These are phyloP conservation scores for Calameuta idolon DNA, from an alignment of 2,888 invertebrate genomes.

Conservation along the genomic window DNA sequence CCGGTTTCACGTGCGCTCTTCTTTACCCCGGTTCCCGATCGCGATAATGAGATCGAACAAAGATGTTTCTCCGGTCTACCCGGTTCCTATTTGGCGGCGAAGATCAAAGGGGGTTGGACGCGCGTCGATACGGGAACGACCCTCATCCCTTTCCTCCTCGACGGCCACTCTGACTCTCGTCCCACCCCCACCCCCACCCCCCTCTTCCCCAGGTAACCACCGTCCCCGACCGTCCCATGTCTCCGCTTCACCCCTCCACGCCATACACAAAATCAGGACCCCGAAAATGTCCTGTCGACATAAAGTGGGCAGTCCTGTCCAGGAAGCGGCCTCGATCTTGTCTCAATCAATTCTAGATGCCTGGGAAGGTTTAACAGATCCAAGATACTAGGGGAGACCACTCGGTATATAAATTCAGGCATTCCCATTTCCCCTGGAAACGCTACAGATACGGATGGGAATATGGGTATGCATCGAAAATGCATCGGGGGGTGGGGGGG, in stretches of 20 bases:
- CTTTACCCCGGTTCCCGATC: background rate
- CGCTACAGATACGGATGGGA: background rate
- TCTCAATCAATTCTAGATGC: conserved; percentile 47
- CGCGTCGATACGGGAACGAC: conserved; percentile 46
- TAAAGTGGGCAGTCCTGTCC: conserved; percentile 55
- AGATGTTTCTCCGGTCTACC: background rate
- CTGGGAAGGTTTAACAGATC: conserved; percentile 25
- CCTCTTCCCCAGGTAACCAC: conserved; percentile 38
- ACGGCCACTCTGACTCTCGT: conserved; percentile 53
- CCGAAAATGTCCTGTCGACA: conserved; percentile 45
- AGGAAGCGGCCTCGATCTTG: conserved; percentile 52
- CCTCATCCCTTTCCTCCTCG: conserved; percentile 54
- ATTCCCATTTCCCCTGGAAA: background rate
- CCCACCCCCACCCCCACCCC: conserved; percentile 41
- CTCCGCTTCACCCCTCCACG: background rate
- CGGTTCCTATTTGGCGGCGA: conserved; percentile 26
- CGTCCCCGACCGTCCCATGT: conserved; percentile 35
- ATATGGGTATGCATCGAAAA: background rate
- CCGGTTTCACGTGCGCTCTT: background rate
- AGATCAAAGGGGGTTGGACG: conserved; percentile 48
- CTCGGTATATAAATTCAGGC: background rate
- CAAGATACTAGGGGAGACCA: background rate
- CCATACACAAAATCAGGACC: background rate
- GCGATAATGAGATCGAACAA: background rate
- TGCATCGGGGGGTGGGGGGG: too few relatives aligned